Percentiles rank a stretch among this genome's conserved stretches.
These are phyloP conservation scores for Drosophila lacertosa DNA, from an alignment of 1,140 invertebrate genomes.

Conservation along the genomic window DNA sequence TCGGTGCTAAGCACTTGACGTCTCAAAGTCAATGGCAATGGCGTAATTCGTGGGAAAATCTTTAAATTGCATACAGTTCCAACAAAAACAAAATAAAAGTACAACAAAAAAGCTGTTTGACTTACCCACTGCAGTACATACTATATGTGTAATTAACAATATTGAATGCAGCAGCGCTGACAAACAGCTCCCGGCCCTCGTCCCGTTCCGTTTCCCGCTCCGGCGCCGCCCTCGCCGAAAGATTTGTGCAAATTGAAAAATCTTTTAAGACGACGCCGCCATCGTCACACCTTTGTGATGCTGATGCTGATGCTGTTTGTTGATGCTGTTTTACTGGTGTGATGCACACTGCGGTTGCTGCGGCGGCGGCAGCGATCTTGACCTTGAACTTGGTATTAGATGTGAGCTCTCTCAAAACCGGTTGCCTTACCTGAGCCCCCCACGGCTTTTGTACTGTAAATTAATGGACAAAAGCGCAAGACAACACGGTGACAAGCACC, in stretches of 20 bases:
- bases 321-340: slow-evolving; percentile 2
- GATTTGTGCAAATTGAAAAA: slow-evolving; percentile 39
- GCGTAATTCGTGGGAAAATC: slow-evolving; percentile 75
- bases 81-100: slow-evolving; percentile 17
- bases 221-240: slow-evolving; percentile 24
- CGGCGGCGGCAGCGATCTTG: slow-evolving; percentile 38
- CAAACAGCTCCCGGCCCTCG: slow-evolving; percentile 8
- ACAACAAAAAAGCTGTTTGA: slow-evolving; percentile 43
- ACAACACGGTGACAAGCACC: slow-evolving; percentile 62
- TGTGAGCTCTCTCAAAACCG: slow-evolving; percentile 66
- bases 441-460: slow-evolving; percentile 57
- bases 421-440: slow-evolving; percentile 45
- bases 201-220: background rate
- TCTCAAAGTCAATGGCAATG: slow-evolving; percentile 77
- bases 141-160: slow-evolving; percentile 21
- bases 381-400: slow-evolving; percentile 80
- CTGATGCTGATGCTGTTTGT: slow-evolving; percentile 11
- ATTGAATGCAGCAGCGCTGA: slow-evolving; percentile 12
- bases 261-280: slow-evolving; percentile 26
- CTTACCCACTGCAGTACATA: slow-evolving; percentile 53
- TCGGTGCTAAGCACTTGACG: slow-evolving; percentile 69
- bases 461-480: slow-evolving; percentile 61
- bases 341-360: slow-evolving; percentile 42
- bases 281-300: slow-evolving; percentile 68
- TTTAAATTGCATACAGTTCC: slow-evolving; percentile 58